These are phyloP conservation scores for Thyatira batis DNA, from an alignment of 2,888 invertebrate species.

Conservation along the genomic window DNA sequence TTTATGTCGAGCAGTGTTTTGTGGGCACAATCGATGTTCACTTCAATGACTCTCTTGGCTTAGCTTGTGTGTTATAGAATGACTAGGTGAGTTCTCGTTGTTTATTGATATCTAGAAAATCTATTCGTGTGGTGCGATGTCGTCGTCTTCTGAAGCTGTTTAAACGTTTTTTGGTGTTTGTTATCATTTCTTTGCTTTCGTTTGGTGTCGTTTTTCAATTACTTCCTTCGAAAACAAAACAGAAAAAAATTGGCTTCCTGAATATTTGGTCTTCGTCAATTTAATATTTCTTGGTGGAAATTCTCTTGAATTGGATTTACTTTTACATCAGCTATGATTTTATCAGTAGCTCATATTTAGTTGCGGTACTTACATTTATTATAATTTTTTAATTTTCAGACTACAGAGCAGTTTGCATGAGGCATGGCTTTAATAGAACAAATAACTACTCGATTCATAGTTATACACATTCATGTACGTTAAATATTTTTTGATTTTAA, in stretches of 20 bases:
- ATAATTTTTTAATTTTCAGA: conserved; percentile 62
- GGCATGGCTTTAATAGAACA: conserved; percentile 69
- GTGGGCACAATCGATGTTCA: conserved; percentile 66
- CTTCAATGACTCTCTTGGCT: conserved; percentile 56
- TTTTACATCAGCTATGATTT: background rate
- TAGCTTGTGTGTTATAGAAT: conserved; percentile 65
- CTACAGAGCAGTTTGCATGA: conserved; percentile 69
- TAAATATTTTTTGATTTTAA: conserved; percentile 8
- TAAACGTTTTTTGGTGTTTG: conserved; percentile 12
- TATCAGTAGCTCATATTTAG: background rate
- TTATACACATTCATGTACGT: conserved; percentile 75
- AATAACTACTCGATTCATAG: conserved; percentile 62
- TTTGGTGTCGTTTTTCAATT: conserved; percentile 19
- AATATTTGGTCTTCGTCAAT: conserved; percentile 12
- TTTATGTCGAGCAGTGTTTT: conserved; percentile 58
- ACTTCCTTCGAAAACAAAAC: conserved; percentile 13
- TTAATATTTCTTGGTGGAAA: background rate
- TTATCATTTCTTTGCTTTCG: conserved; percentile 20
- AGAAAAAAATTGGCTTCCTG: conserved; percentile 9
- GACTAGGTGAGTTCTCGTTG: conserved; percentile 44
- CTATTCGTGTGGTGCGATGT: conserved; percentile 39
- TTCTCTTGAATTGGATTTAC: background rate
- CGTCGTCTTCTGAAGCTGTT: conserved; percentile 43
- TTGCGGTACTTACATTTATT: conserved; percentile 49
- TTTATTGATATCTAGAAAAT: conserved; percentile 45